phyloP scores from a whole-genome alignment of 2,113 vertebrate species.

The Anthoscopus minutus region DNA sequence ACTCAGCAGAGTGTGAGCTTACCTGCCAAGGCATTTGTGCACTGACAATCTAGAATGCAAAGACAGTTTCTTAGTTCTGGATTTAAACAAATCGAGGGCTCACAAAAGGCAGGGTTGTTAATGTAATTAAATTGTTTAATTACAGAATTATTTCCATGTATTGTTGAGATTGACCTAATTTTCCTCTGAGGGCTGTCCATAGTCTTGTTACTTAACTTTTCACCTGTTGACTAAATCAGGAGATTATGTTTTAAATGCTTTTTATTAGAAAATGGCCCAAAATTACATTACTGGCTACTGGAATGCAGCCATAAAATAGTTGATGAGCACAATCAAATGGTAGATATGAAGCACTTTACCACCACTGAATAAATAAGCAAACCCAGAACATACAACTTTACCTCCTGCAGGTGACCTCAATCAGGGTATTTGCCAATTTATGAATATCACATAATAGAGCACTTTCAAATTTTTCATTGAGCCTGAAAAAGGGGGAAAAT shows the following conservation, averaged over 20 bases:
- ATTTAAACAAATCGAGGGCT: background rate
- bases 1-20: background rate
- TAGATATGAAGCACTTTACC: background rate
- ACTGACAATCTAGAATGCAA: background rate
- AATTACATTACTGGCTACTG: background rate
- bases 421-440: background rate
- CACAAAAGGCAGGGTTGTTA: background rate
- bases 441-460: background rate
- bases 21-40: background rate
- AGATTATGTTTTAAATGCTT: background rate
- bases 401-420: background rate
- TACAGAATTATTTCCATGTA: background rate
- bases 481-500: background rate
- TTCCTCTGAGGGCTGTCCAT: background rate
- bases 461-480: background rate
- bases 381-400: background rate
- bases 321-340: background rate
- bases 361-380: background rate
- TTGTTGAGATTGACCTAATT: background rate
- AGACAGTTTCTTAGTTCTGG: background rate
- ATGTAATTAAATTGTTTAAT: background rate
- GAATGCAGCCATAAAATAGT: background rate
- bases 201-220: background rate
- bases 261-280: background rate
- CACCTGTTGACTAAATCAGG: background rate